Conservation (phyloP, 1,140 invertebrate genomes). For the Dendrolimus kikuchii region DNA sequence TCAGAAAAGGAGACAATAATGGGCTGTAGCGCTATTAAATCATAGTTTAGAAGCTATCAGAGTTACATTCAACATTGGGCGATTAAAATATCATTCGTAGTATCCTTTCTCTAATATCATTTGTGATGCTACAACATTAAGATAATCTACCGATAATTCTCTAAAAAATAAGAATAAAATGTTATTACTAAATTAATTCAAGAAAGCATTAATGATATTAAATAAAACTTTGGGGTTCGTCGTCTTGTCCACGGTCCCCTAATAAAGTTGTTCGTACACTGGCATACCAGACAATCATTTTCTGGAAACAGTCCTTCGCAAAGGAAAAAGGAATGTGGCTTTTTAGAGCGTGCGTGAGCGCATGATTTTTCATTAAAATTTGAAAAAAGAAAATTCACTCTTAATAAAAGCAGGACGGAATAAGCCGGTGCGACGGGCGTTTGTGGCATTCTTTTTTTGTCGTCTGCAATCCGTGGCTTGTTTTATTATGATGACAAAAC, state of each 20-base stretch:
- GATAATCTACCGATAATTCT: too few relatives aligned
- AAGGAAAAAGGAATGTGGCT: slow-evolving; percentile 45
- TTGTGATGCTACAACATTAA: too few relatives aligned
- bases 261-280: slow-evolving; percentile 44
- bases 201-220: neutral
- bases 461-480: slow-evolving; percentile 35
- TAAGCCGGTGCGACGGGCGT: slow-evolving; percentile 29
- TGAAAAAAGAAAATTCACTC: slow-evolving; percentile 43
- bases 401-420: slow-evolving; percentile 40
- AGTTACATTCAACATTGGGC: too few relatives aligned
- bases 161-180: too few relatives aligned
- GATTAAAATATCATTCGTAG: too few relatives aligned
- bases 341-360: slow-evolving; percentile 38
- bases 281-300: slow-evolving; percentile 55
- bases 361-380: slow-evolving; percentile 66
- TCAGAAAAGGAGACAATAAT: too few relatives aligned
- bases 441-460: slow-evolving; percentile 36
- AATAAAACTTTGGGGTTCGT: slow-evolving; percentile 20
- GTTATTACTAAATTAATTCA: too few relatives aligned
- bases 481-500: slow-evolving; percentile 44
- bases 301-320: slow-evolving; percentile 58
- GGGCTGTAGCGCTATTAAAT: too few relatives aligned
- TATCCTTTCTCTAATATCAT: too few relatives aligned
- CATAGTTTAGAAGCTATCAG: too few relatives aligned
- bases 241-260: slow-evolving; percentile 26